Percentiles rank a stretch among this genome's conserved stretches.
Evolutionary conservation across 2,888 invertebrate genomes (phyloP).

Genomic region (Glyphotaelius pellucidus): DNA sequence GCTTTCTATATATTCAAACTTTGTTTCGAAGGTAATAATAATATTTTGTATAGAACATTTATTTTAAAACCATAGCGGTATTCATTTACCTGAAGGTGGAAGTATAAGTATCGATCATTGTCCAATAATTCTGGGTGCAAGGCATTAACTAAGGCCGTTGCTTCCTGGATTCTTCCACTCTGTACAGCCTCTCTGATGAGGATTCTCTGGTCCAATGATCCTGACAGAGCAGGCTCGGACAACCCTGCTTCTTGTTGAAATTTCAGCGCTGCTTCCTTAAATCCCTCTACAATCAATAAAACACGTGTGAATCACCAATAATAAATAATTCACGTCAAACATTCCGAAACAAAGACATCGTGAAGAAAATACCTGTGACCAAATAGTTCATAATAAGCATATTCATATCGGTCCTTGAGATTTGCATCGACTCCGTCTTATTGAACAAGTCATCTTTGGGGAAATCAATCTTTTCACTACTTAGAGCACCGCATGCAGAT

Average conservation of each 20-base stretch:
- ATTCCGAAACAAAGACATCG: constrained; percentile 5
- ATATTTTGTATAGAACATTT: background rate
- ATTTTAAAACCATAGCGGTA: background rate
- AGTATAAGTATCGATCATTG: constrained; percentile 96
- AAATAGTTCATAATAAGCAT: constrained; percentile 99
- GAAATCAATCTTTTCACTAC: constrained; percentile 73
- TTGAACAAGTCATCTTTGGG: constrained; percentile 86
- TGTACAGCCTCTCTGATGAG: constrained; percentile 96
- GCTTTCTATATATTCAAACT: background rate
- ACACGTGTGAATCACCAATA: background rate
- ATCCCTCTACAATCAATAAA: constrained; percentile 83
- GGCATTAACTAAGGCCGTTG: constrained; percentile 95
- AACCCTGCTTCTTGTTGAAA: constrained; percentile 95
- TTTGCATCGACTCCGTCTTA: constrained; percentile 85
- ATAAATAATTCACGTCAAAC: background rate
- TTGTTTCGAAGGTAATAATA: background rate
- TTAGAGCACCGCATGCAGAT: constrained; percentile 67
- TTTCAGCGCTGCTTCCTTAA: constrained; percentile 97
- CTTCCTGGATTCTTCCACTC: constrained; percentile 93
- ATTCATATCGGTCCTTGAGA: constrained; percentile 96
- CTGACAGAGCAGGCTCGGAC: constrained; percentile 77
- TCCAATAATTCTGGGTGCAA: constrained; percentile 96
- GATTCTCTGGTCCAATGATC: constrained; percentile 93
- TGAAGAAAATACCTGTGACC: constrained; percentile 85
- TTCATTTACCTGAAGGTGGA: constrained; percentile 88